These are phyloP conservation scores for Trichogramma pretiosum DNA, from an alignment of 1,140 invertebrate species.

Conservation along the genomic window DNA sequence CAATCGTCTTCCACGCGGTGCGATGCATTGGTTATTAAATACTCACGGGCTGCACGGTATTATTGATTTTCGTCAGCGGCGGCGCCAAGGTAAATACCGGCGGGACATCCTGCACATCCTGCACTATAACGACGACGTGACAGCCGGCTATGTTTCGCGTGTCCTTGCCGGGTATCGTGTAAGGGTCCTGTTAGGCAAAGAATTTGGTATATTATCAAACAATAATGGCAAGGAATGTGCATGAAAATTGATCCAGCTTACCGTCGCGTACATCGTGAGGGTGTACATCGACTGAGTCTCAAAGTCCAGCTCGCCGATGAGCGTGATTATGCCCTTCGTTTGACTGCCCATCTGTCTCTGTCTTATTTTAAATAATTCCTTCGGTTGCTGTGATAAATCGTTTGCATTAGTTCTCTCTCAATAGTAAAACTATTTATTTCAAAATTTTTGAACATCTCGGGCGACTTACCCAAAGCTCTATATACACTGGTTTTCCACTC, in stretches of 20 bases:
- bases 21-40: not conserved
- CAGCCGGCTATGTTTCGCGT: constrained; percentile 76
- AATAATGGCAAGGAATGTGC: too few species aligned
- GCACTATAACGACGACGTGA: constrained; percentile 69
- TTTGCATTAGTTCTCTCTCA: not conserved
- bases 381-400: constrained; percentile 36
- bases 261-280: constrained; percentile 70
- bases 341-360: constrained; percentile 65
- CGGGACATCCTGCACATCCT: constrained; percentile 78
- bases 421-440: not conserved
- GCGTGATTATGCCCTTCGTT: constrained; percentile 65
- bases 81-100: constrained; percentile 75
- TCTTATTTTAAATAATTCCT: constrained; percentile 60
- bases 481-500: constrained; percentile 64
- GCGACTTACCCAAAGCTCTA: constrained; percentile 64
- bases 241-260: too few species aligned
- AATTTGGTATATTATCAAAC: too few species aligned
- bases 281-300: constrained; percentile 78
- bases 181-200: constrained; percentile 68
- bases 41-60: constrained; percentile 37
- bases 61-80: constrained; percentile 59
- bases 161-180: constrained; percentile 68
- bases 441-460: not conserved
- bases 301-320: constrained; percentile 70
- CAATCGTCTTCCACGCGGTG: not conserved